Conservation (phyloP, 2,797 vertebrate species). For the Discoglossus pictus region DNA sequence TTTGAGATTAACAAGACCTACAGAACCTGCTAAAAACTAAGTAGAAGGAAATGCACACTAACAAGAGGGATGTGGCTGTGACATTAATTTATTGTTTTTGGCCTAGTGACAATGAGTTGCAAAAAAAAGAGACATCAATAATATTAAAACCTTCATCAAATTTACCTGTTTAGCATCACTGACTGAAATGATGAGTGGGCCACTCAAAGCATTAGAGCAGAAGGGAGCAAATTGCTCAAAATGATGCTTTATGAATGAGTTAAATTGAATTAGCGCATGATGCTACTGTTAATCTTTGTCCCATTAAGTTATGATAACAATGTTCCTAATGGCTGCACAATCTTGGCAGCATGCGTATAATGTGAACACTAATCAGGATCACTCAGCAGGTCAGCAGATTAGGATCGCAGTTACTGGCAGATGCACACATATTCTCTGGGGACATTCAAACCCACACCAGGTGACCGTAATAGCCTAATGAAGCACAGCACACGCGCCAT, state of each 20-base stretch:
- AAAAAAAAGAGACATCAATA: slow-evolving; percentile 46
- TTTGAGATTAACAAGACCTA: neutral
- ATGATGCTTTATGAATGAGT: slow-evolving; percentile 54
- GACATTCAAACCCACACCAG: slow-evolving; percentile 72
- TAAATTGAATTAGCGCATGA: slow-evolving; percentile 53
- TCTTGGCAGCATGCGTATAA: slow-evolving; percentile 52
- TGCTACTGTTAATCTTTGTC: slow-evolving; percentile 56
- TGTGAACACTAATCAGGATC: slow-evolving; percentile 56
- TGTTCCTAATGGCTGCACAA: slow-evolving; percentile 53
- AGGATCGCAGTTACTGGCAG: slow-evolving; percentile 65
- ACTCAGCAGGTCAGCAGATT: slow-evolving; percentile 59
- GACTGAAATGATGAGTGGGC: slow-evolving; percentile 58
- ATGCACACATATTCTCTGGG: slow-evolving; percentile 64
- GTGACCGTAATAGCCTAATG: slow-evolving; percentile 78
- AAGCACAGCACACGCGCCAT: slow-evolving; percentile 57
- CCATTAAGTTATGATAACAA: slow-evolving; percentile 57
- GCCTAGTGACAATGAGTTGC: slow-evolving; percentile 39
- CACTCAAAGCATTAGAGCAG: slow-evolving; percentile 51
- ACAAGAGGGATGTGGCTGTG: slow-evolving; percentile 37
- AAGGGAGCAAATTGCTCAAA: slow-evolving; percentile 54
- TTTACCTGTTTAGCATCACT: slow-evolving; percentile 39
- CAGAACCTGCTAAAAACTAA: neutral
- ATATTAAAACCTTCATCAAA: slow-evolving; percentile 43
- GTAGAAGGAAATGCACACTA: slow-evolving; percentile 16
- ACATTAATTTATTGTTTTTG: slow-evolving; percentile 45